Evolutionary conservation across 2,113 vertebrate species (phyloP), one percentile per base, ranked within the genome.

Genomic region (Gnathonemus longibarbis): DNA sequence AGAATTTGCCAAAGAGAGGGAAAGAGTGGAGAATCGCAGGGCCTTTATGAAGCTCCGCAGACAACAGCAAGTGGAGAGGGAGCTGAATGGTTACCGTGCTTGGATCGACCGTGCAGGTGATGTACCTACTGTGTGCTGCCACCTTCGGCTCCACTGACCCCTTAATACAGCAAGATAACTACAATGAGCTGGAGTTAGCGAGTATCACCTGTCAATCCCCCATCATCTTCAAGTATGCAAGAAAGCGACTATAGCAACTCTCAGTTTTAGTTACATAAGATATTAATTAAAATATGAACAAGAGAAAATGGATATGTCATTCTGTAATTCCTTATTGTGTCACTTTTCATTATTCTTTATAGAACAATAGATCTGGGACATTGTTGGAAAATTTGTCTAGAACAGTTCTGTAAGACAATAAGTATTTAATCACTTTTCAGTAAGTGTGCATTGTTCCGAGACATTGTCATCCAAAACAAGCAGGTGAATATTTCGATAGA

Each of bases 1-100:
- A 92, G 98, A 99, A 92, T 99, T 99, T 95, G 98, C 98, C 94
- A 99, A 99, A 94, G 98, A 99, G 93, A 96, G 98, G 9, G 98
- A 99, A 94, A 91, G 98, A 13, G 98, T 99, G 95, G 98, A 99
- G 96, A 99, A 99, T 95, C 96, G 98, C 24, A 95, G 98, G 39
- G 98, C 98, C 39, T 99, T 99, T 94, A 99, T 99, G 97, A 99
- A 99, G 91, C 96, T 99, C 87, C 96, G 98, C 80, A 96, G 98
- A 3, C 98, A 99, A 94, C 98, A 99, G 94, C 98, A 99, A 95
- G 98, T 98, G 3, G 98, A 99, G 90, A 93, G 98, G 2, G 98
- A 99, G 89, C 95, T 99, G 91, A 99, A 99, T 0, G 98, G 98
- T 39, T 99, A 99, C 94, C 95, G 98, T 0, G 98, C 98, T 39